A percentile compares a stretch with the other conserved stretches of the same genome.
phyloP scores from a whole-genome alignment of 2,888 invertebrate species.

The Leucania comma region DNA sequence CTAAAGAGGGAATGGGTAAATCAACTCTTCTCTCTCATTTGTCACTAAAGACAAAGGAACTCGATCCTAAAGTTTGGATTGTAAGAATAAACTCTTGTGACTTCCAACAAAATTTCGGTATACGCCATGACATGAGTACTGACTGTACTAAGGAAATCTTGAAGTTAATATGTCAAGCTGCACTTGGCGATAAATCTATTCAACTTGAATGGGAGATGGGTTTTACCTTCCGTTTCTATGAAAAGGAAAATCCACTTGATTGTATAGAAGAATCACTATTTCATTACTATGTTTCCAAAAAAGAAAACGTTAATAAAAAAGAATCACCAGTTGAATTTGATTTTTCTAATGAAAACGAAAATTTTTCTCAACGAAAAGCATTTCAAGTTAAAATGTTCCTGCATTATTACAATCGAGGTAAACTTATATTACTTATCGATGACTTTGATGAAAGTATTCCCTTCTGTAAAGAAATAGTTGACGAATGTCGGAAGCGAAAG shows the following conservation, averaged over 20 bases:
- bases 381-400: not conserved
- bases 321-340: not conserved
- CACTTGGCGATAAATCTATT: conserved; percentile 3
- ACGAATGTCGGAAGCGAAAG: not conserved
- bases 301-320: not conserved
- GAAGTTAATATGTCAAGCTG: conserved; percentile 15
- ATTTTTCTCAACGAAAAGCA: not conserved
- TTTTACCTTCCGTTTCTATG: too few species aligned
- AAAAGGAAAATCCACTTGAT: too few species aligned
- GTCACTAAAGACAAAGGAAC: not conserved
- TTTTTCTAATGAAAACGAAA: not conserved
- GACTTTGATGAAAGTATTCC: not conserved
- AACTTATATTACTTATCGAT: not conserved
- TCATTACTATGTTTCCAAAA: not conserved
- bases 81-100: conserved; percentile 45
- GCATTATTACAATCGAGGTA: not conserved
- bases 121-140: not conserved
- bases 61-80: conserved; percentile 42
- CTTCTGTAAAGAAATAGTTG: not conserved
- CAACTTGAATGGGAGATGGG: too few species aligned
- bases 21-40: not conserved
- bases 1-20: not conserved
- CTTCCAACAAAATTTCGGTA: not conserved
- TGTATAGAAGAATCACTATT: too few species aligned
- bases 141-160: conserved; percentile 2